phyloP scores from a whole-genome alignment of 1,140 invertebrate species.

The Achroia grisella region DNA sequence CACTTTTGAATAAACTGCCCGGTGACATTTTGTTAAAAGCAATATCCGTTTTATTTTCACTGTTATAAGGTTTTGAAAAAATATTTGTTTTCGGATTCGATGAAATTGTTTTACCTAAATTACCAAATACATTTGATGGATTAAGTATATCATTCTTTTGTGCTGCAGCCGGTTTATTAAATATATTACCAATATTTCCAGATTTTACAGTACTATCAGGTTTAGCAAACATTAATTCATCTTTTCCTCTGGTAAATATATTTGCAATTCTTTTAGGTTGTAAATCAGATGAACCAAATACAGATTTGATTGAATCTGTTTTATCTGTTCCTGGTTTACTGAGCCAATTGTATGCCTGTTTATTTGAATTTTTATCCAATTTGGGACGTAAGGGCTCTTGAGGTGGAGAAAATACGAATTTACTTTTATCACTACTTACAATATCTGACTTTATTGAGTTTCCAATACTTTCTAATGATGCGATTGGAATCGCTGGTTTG shows the following conservation, averaged over 20 bases:
- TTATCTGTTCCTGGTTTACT: background rate
- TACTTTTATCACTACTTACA: conserved; percentile 27
- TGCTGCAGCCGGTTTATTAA: conserved; percentile 11
- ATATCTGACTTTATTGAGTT: conserved; percentile 49
- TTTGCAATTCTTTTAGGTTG: conserved; percentile 11
- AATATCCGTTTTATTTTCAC: conserved; percentile 23
- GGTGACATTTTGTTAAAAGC: conserved; percentile 32
- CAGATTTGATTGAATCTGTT: conserved; percentile 12
- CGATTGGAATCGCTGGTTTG: conserved; percentile 46
- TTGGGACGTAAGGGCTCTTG: conserved; percentile 19
- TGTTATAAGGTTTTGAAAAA: conserved; percentile 17
- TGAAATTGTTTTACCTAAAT: conserved; percentile 21
- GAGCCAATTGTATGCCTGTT: too few relatives aligned
- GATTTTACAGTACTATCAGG: conserved; percentile 13
- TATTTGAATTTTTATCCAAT: too few relatives aligned
- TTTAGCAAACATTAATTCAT: conserved; percentile 28
- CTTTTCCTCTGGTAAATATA: conserved; percentile 22
- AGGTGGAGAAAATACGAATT: conserved; percentile 60
- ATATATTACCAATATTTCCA: conserved; percentile 24
- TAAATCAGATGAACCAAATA: conserved; percentile 24
- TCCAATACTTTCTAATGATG: conserved; percentile 34
- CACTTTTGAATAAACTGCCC: conserved; percentile 53
- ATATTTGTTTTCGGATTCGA: conserved; percentile 4
- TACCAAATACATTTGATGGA: conserved; percentile 34
- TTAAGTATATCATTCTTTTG: conserved; percentile 11